These are phyloP conservation scores for Heliconius hewitsoni DNA, from an alignment of 1,140 invertebrate species.

Conservation along the genomic window DNA sequence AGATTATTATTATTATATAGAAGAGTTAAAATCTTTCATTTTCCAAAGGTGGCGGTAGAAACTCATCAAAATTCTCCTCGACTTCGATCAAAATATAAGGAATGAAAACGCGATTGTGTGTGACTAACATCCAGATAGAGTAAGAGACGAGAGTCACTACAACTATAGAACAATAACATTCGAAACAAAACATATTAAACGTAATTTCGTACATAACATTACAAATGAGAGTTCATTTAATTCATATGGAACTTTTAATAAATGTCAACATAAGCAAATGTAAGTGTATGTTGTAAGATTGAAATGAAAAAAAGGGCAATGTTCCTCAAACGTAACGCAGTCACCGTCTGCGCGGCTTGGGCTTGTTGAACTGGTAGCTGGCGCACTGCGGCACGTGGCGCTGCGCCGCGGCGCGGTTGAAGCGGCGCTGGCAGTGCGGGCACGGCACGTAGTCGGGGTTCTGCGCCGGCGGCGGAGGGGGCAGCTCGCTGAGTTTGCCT, in stretches of 20 bases:
- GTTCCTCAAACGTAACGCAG: background rate
- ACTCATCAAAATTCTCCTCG: slow-evolving; percentile 14
- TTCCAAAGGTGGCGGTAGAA: slow-evolving; percentile 15
- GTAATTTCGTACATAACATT: background rate
- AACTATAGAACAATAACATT: slow-evolving; percentile 45
- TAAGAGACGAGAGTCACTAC: slow-evolving; percentile 48
- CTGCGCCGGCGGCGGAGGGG: slow-evolving; percentile 92
- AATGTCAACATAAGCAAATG: no score
- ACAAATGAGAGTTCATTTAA: no score
- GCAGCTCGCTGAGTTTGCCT: slow-evolving; percentile 91
- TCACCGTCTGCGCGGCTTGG: slow-evolving; percentile 54
- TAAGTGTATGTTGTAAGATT: no score
- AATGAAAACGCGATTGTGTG: slow-evolving; percentile 35
- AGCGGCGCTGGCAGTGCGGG: slow-evolving; percentile 93
- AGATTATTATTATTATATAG: no score
- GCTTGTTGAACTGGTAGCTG: slow-evolving; percentile 90
- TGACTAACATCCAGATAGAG: slow-evolving; percentile 38
- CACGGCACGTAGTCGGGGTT: slow-evolving; percentile 95
- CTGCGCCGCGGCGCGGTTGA: slow-evolving; percentile 92
- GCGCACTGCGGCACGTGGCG: slow-evolving; percentile 97
- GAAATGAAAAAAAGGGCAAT: background rate
- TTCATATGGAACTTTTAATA: no score
- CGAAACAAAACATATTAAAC: background rate
- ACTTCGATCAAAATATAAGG: background rate
- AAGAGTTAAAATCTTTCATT: slow-evolving; percentile 1